These are phyloP conservation scores for Leistus spinibarbis DNA, from an alignment of 2,888 invertebrate genomes.

Conservation along the genomic window DNA sequence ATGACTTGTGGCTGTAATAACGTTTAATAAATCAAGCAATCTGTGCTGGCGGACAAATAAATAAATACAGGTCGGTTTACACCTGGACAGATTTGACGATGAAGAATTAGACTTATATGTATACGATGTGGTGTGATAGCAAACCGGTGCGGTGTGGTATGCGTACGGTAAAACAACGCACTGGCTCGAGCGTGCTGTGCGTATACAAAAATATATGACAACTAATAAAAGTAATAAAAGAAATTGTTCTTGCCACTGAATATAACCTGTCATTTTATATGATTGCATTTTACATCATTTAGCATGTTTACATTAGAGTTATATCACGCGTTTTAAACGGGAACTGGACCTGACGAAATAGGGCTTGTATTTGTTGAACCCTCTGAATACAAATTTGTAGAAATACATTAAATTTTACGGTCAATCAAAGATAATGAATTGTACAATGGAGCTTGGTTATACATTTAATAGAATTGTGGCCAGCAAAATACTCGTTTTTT, in stretches of 20 bases:
- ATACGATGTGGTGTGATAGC: not conserved
- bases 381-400: too few relatives aligned
- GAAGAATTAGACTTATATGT: conserved; percentile 19
- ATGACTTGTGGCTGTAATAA: conserved; percentile 12
- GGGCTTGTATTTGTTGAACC: too few relatives aligned
- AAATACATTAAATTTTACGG: too few relatives aligned
- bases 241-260: not conserved
- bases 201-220: not conserved
- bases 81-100: conserved; percentile 23
- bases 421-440: too few relatives aligned
- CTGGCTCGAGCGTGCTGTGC: not conserved
- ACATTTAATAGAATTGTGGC: too few relatives aligned
- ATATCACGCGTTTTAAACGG: too few relatives aligned
- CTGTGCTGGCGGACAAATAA: conserved; percentile 25
- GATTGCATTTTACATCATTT: not conserved
- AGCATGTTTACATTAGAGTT: not conserved
- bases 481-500: too few relatives aligned
- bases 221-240: not conserved
- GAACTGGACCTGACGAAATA: too few relatives aligned
- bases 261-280: not conserved
- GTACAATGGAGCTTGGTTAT: too few relatives aligned
- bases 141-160: not conserved
- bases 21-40: conserved; percentile 36
- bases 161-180: not conserved
- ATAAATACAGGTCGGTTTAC: conserved; percentile 34